Evolutionary conservation across 2,113 vertebrate species (phyloP).

Genomic region (Toxotes chatareus): DNA sequence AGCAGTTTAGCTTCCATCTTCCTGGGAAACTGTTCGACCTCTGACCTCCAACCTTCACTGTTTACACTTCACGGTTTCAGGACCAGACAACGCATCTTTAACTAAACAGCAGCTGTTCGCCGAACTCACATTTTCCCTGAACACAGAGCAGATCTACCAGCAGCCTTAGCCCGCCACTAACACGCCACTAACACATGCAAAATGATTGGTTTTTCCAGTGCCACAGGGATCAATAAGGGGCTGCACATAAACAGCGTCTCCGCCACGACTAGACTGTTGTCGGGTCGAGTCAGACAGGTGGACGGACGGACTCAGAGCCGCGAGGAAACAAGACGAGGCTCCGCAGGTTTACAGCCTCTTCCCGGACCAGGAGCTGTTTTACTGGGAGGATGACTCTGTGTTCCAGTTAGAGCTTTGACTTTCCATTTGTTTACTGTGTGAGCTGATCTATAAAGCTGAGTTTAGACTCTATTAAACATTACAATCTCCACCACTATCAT

Average conservation of each 20-base stretch:
- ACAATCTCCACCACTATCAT: conserved; percentile 5
- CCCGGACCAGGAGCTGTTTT: conserved; percentile 46
- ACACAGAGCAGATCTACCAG: background rate
- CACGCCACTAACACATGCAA: conserved; percentile 35
- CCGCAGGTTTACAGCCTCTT: conserved; percentile 50
- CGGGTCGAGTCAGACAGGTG: conserved; percentile 60
- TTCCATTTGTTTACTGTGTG: conserved; percentile 48
- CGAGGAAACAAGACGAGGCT: conserved; percentile 19
- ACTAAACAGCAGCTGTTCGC: background rate
- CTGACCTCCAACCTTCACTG: background rate
- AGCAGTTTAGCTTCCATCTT: no score
- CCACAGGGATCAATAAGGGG: conserved; percentile 62
- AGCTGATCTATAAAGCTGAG: conserved; percentile 44
- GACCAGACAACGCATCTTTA: background rate
- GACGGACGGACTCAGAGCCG: conserved; percentile 45
- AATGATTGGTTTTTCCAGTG: conserved; percentile 46
- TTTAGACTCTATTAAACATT: conserved; percentile 44
- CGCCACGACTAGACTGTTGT: conserved; percentile 60
- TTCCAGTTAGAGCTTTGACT: conserved; percentile 52
- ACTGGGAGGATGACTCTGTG: conserved; percentile 44
- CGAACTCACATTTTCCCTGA: background rate
- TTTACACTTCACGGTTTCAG: background rate
- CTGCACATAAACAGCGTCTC: conserved; percentile 66
- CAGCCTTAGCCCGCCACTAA: conserved; percentile 16
- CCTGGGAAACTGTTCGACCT: background rate